Conservation (phyloP, 2,113 vertebrate species). For the Ptilonorhynchus violaceus region DNA sequence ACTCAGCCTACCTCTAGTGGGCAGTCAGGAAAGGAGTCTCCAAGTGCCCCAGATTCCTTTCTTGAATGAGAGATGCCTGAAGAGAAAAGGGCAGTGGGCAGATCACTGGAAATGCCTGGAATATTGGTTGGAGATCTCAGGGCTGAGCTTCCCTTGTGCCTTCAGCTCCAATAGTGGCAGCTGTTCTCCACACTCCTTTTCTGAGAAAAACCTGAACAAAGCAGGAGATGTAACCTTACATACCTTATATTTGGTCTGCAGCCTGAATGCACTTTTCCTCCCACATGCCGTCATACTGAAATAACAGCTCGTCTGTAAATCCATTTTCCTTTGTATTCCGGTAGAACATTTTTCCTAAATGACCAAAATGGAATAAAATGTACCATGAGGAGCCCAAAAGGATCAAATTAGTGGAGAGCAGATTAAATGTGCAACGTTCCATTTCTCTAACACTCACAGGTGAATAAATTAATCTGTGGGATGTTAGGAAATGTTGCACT, state of each 20-base stretch:
- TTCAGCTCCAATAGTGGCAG: neutral
- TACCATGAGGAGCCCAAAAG: neutral
- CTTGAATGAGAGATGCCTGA: neutral
- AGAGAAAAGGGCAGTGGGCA: neutral
- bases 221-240: neutral
- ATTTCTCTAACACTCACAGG: neutral
- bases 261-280: neutral
- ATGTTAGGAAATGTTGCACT: neutral
- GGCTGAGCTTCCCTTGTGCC: fast-evolving
- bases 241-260: neutral
- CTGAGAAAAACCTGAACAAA: neutral
- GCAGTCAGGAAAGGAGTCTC: neutral
- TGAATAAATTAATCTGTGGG: neutral
- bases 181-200: neutral
- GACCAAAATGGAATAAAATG: neutral
- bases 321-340: neutral
- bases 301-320: neutral
- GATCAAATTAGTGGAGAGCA: neutral
- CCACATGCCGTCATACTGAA: neutral
- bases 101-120: neutral
- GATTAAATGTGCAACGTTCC: neutral
- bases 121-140: neutral
- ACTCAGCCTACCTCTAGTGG: neutral
- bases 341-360: neutral
- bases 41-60: neutral